Evolutionary conservation across 1,140 invertebrate species (phyloP), one percentile per base, ranked within the genome.

Genomic region (Notospermus geniculatus): DNA sequence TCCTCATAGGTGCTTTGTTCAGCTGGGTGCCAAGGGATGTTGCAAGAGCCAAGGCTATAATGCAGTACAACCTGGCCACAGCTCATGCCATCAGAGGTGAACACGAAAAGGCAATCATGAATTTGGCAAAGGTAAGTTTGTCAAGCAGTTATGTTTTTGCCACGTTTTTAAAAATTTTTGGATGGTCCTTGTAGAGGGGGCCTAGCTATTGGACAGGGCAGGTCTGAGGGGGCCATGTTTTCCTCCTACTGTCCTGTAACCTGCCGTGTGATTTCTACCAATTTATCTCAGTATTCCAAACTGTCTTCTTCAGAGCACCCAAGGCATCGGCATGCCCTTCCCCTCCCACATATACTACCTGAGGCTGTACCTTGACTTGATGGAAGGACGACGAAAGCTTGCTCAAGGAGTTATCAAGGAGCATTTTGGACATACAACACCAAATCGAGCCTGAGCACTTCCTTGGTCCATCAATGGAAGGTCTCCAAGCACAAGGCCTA

Each of bases 1-100:
- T 5, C 25, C 39, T 63, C 82, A 82, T 64, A 80, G 79, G 83
- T 62, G 58, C 71, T 30, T 61, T 73, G 29, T 67, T 70, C 45
- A 60, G 66, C 1, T 92, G 90, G 90, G 87, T 86, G 71, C 89
- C 90, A 1, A 84, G 84, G 58, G 88, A 85, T 29, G 68, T 88
- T 32, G 75, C 83, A 22, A 86, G 86, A 28, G 89, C 87, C 1
- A 85, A 86, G 66, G 85, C 86, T 36, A 84, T 91, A 32, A 82
- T 91, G 59, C 86, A 88, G 65, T 92, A 93, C 68, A 92, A 93
- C 79, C 83, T 92, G 62, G 89, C 90, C 27, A 89, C 90, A 15
- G 87, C 87, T 13, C 87, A 91, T 76, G 87, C 89, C 15, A 82
- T 91, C 45, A 84, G 89, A 60, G 90, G 90, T 17, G 90, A 93